Evolutionary conservation across 2,113 vertebrate species (phyloP), one percentile per base, ranked within the genome.

Genomic region (Xiphophorus hellerii): DNA sequence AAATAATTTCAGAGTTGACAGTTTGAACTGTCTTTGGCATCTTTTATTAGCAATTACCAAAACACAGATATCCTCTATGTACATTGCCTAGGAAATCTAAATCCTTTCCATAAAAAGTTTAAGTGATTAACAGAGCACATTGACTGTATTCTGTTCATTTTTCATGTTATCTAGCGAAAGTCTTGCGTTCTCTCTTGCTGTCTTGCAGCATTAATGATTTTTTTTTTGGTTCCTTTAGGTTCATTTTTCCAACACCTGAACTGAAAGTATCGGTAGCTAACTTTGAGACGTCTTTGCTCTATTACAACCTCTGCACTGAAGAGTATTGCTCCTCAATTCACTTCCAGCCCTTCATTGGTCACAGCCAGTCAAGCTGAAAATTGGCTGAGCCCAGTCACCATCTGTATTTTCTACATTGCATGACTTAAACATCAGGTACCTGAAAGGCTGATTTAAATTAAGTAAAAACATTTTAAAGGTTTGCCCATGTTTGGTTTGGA

Each of bases 21-120:
- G 39, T 4, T 42, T 42, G 3, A 42, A 51, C 17, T 20, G 14
- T 51, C 1, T 51, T 51, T 51, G 22, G 48, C 48, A 9, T 54
- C 20, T 54, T 54, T 9, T 54, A 20, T 22, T 9, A 37, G 35
- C 15, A 54, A 20, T 54, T 54, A 25, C 48, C 17, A 54, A 54
- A 54, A 22, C 7, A 22, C 48, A 54, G 48, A 54, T 25, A 37
- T 12, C 35, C 20, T 54, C 48, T 2, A 54, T 54, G 20, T 22
- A 22, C 78, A 86, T 87, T 82, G 80, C 62, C 81, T 25, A 58
- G 51, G 3, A 58, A 17, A 58, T 25, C 2, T 58, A 25, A n/a
- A 58, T 58, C 17, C 51, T 58, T 58, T 58, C 20, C 17, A 9
- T 58, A 58, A 37, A 37, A 37, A 37, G 35, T 37, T 11, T 37